Evolutionary conservation across 2,888 invertebrate genomes (phyloP), one percentile per base, ranked within the genome.

Genomic region (Incurvaria masculella): DNA sequence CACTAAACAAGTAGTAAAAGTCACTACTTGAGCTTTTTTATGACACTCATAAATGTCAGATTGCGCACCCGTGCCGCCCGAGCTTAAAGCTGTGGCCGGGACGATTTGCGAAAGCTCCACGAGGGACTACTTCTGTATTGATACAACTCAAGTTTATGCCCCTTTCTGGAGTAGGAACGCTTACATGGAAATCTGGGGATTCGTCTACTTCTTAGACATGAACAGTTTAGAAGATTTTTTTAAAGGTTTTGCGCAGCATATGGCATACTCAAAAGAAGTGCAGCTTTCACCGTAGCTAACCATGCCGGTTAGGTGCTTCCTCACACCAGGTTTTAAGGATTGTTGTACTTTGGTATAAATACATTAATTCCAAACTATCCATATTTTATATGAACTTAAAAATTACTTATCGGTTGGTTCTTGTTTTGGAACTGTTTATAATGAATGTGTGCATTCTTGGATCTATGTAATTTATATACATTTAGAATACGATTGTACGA

Each of bases 1-100:
- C 79, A 76, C 79, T 79, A 79, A 79, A 80, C 79, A 79, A 79
- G 79, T 79, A 79, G 79, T 79, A 79, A 79, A 79, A 79, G 79
- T 79, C 79, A 76, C 75, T 78, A 69, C 76, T 79, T 78, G 79
- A 79, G 76, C 75, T 79, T 79, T 78, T 79, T 79, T 79, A 79
- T 78, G 73, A 75, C 76, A 69, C 72, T 78, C 79, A 76, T 79
- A 79, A 79, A 79, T 72, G 79, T 79, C 79, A 76, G 79, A 78
- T 79, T 79, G 79, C 68, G 69, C 74, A 72, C 71, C 61, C 64
- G 68, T 10, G 6, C 6, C 23, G 23, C 6, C 23, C 6, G 23
- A 23, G 23, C 23, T 43, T 20, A 20, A 14, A 4, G 71, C 69
- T 65, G 71, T 69, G 71, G 67, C 61, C 61, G 63, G 61, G 33